Base-by-base conservation (phyloP, 1,140 invertebrate species). In the Lasioglossum albipes region DNA sequence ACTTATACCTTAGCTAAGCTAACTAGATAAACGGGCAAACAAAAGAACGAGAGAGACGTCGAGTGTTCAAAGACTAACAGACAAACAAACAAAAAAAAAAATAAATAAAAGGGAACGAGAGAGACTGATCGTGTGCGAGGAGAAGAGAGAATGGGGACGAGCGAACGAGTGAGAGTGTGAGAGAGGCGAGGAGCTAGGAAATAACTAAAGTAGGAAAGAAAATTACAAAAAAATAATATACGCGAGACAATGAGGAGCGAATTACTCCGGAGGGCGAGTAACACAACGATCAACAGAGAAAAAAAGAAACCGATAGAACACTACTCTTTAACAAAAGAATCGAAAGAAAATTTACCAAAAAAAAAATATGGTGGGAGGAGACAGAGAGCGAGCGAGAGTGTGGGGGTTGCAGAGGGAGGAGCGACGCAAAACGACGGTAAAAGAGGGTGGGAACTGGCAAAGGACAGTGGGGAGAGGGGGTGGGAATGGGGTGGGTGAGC, bases 1-100 rank as follows among this genome's bases (percentile, higher is more conserved):
- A 91, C 90, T 92, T 91, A 90, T 92, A 85, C 90, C 88, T 91
- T 91, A 88, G 80, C 88, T 90, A 90, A n/a, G 90, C 85, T 90
- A 87, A 91, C 85, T 90, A 87, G 91, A 83, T 87, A 85, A 88
- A 81, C 83, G 75, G 81, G 84, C 79, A 85, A 83, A 59, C 77
- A 86, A 27, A 20, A 73, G 70, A 75, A 81, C 64, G 81, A 86
- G 84, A 82, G 84, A 82, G 81, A 80, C 88, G 81, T 6, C 82
- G 75, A 64, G 72, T 81, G 79, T 41, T 57, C 13, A 74, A 52
- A 36, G 67, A 66, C 22, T 6, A 27, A 49, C 36, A 36, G 3
- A 36, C 36, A 49, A 31, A 73, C 12, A 27, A 12, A 27, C 7
- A 57, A 57, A 20, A 18, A 27, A 12, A 57, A 57, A 20, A 18